These are phyloP conservation scores for Micrastur ruficollis DNA, from an alignment of 2,797 vertebrate genomes.

Conservation along the genomic window DNA sequence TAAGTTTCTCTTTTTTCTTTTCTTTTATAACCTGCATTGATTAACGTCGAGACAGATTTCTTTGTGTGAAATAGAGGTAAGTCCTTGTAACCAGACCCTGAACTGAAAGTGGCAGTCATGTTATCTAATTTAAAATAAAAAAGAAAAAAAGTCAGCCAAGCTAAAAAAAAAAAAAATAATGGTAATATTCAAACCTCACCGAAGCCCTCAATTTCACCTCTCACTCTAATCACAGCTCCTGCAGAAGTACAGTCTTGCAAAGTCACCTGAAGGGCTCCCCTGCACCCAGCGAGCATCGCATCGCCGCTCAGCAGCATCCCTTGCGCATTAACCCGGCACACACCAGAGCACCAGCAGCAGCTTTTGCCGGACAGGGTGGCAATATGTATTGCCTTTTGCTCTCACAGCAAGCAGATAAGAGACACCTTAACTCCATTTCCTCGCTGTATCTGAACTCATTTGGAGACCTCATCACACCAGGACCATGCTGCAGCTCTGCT, in stretches of 20 bases:
- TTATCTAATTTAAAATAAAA: neutral
- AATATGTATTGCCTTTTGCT: neutral
- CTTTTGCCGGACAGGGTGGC: neutral
- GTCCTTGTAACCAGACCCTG: neutral
- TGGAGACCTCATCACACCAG: neutral
- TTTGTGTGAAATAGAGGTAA: constrained; percentile 6
- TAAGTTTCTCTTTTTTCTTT: neutral
- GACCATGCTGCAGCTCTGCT: neutral
- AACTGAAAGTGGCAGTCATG: neutral
- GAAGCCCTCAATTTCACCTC: neutral
- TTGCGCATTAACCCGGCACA: neutral
- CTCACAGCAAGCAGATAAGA: neutral
- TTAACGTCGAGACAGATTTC: constrained; percentile 12
- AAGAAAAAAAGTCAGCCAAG: neutral
- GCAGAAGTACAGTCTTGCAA: neutral
- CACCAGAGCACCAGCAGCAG: neutral
- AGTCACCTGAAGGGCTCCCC: neutral
- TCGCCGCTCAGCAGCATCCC: rapidly evolving
- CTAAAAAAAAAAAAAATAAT: neutral
- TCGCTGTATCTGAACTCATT: neutral
- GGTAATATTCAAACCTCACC: neutral
- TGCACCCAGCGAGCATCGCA: neutral
- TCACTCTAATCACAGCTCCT: neutral
- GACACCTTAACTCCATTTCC: neutral
- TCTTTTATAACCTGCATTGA: neutral